Conservation (phyloP, 2,113 vertebrate genomes). For the Oryzias curvinotus region DNA sequence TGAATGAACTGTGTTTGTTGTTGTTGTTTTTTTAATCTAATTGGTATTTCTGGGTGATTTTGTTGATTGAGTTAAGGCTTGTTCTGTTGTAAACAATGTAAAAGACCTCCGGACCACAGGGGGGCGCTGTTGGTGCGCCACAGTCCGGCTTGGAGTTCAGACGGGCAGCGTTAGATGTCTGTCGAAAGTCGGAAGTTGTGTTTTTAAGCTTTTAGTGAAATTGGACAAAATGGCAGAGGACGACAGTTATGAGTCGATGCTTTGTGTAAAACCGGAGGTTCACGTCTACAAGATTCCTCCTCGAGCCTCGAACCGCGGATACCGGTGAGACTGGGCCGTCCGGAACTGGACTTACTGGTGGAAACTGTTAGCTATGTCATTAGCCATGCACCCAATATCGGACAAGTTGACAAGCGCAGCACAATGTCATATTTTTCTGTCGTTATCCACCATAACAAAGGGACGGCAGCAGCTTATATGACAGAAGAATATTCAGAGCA, state of each 20-base stretch:
- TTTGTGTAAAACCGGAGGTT: constrained; percentile 92
- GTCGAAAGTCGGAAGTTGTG: constrained; percentile 66
- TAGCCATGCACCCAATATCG: constrained; percentile 34
- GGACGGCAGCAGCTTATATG: too few species aligned
- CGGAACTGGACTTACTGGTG: constrained; percentile 2
- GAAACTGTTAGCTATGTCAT: constrained; percentile 17
- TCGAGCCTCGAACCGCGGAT: constrained; percentile 91
- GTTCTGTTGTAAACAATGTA: too few species aligned
- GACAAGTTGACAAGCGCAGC: constrained; percentile 8
- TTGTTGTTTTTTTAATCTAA: too few species aligned
- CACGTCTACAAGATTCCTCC: constrained; percentile 93
- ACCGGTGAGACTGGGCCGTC: constrained; percentile 76
- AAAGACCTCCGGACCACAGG: constrained; percentile 24
- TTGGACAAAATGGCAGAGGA: constrained; percentile 82
- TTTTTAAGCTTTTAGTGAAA: constrained; percentile 43
- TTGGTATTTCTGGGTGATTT: too few species aligned
- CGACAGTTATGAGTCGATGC: constrained; percentile 85
- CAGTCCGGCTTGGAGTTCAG: neutral
- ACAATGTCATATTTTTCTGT: neutral
- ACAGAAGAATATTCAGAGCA: neutral
- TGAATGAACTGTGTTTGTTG: too few species aligned
- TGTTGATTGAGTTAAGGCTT: too few species aligned
- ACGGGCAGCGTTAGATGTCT: constrained; percentile 16
- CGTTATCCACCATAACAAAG: too few species aligned
- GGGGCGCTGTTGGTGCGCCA: constrained; percentile 42